Evolutionary conservation across 2,797 vertebrate genomes (phyloP).

Genomic region (Melanotaenia trifasciata): DNA sequence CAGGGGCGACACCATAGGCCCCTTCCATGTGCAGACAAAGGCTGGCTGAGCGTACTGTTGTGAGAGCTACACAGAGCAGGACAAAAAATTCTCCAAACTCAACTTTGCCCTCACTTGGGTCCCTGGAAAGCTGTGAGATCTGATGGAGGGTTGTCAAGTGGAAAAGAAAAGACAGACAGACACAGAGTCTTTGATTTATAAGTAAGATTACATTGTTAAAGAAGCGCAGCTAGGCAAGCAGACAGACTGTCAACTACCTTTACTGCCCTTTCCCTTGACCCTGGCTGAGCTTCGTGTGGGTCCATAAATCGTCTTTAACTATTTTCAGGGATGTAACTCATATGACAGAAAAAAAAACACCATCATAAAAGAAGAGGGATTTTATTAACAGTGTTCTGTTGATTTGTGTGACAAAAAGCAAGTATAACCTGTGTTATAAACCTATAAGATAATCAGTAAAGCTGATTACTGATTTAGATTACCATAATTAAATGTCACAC

Average conservation of each 20-base stretch:
- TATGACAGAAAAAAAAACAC: constrained; percentile 46
- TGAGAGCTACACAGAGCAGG: neutral
- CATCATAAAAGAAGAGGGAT: constrained; percentile 44
- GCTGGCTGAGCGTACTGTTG: neutral
- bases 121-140: neutral
- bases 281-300: constrained; percentile 17
- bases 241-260: constrained; percentile 26
- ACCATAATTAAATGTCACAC: neutral
- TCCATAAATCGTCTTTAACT: constrained; percentile 59
- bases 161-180: neutral
- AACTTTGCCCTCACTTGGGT: neutral
- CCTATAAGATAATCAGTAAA: neutral
- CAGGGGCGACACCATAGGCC: neutral
- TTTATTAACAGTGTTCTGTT: constrained; percentile 36
- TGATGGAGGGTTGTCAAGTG: neutral
- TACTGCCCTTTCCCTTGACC: constrained; percentile 49
- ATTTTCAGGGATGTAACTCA: constrained; percentile 60
- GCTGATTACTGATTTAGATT: constrained; percentile 13
- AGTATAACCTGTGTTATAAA: constrained; percentile 16
- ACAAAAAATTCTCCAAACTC: neutral
- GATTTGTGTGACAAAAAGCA: constrained; percentile 30
- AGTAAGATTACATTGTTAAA: constrained; percentile 29
- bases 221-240: constrained; percentile 13
- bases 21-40: neutral
- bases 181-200: neutral